Base-by-base conservation (phyloP, 1,140 invertebrate genomes). In the Samia ricini region DNA sequence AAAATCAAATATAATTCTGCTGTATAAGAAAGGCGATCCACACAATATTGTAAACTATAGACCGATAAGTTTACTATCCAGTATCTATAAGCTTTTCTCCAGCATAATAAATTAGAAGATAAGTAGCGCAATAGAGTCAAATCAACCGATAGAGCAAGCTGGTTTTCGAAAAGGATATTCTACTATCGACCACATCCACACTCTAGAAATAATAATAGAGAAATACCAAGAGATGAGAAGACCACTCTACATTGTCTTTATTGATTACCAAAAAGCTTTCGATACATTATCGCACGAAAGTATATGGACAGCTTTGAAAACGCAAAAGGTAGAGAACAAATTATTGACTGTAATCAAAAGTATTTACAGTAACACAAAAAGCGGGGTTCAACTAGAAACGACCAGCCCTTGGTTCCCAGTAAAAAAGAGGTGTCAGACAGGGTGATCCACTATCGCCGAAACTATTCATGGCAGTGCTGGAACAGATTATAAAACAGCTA, bases 351-450 rank as follows among this genome's bases (percentile, higher is more conserved):
- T 56, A 1, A 60, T 64, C 8, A 64, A 56, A 56, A 50, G 23
- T 21, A 56, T 64, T 19, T 64, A 60, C 21, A 55, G n/a, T 6
- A 60, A 60, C 15, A 64, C 20, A 15, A 56, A 6, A 19, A 48
- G 54, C 12, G 51, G 56, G 51, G 48, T 61, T 42, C 61, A 61
- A 26, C n/a, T 64, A 26, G 62, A 58, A 59, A 64, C 56, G 1
- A 4, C 58, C 1, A 56, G 62, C 2, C 26, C 56, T 3, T 4
- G 12, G 12, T 59, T 64, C 12, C 23, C 15, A n/a, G 58, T 64
- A n/a, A 52, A 22, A 54, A 42, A 64, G 62, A 52, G 62, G 62
- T 4, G 56, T 64, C 12, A 58, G 62, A 42, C 62, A 64, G 48
- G 56, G 62, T 8, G 62, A 64, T 26, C 62, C 62, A 7, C 15